A percentile compares a stretch with the other conserved stretches of the same genome.
These are phyloP conservation scores for Cossypha polioptera DNA, from an alignment of 2,797 vertebrate species.

Conservation along the genomic window DNA sequence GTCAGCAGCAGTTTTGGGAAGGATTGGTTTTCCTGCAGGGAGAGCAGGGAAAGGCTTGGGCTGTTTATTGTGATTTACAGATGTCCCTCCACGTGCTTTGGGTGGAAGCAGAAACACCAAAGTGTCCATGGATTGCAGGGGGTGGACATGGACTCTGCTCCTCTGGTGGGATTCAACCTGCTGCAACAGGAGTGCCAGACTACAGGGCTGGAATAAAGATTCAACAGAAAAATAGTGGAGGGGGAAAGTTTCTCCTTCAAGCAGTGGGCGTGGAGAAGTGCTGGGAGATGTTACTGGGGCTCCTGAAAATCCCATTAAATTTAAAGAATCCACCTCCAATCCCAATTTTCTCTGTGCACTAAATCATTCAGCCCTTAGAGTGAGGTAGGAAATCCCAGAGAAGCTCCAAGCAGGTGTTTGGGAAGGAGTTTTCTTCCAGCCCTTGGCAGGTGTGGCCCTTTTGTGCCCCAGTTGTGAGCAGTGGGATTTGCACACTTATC, in stretches of 20 bases:
- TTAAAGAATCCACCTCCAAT: not conserved
- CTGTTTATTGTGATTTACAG: not conserved
- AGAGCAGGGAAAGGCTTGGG: not conserved
- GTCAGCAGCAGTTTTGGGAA: not conserved
- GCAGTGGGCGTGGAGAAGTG: rapidly evolving
- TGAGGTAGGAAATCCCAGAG: rapidly evolving
- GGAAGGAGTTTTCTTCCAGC: not conserved
- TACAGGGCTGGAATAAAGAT: not conserved
- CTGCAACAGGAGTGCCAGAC: not conserved
- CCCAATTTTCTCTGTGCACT: not conserved
- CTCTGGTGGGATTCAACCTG: not conserved
- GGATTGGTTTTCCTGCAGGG: not conserved
- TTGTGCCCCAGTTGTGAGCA: not conserved
- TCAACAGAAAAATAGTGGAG: no score
- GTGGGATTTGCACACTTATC: not conserved
- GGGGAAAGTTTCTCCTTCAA: not conserved
- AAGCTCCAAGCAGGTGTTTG: not conserved
- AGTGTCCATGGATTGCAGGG: not conserved
- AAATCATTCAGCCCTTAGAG: not conserved
- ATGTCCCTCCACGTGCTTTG: not conserved
- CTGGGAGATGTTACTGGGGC: not conserved
- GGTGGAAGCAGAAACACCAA: not conserved
- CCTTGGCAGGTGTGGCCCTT: rapidly evolving
- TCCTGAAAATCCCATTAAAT: not conserved
- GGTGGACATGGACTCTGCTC: not conserved